Evolutionary conservation across 1,140 invertebrate species (phyloP), one percentile per base, ranked within the genome.

Genomic region (Leptinotarsa lineolata): DNA sequence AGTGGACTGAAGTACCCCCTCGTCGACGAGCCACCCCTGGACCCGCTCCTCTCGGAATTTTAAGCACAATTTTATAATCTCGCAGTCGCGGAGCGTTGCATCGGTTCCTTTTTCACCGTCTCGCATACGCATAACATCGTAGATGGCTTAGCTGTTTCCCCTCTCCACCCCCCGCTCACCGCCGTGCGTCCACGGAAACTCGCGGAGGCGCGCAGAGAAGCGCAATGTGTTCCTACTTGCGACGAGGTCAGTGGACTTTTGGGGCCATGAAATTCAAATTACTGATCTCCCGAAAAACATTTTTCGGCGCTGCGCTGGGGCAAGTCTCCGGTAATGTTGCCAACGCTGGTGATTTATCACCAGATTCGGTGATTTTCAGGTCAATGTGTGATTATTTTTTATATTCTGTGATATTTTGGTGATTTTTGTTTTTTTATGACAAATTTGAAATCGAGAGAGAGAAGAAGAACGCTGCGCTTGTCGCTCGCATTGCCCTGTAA

Each of bases 141-240:
- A 46, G 66, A 68, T 68, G 66, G 66, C 66, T 68, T 64, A 44
- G 74, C 71, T 60, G 66, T 68, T 69, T 73, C 71, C 74, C 70
- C 64, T 44, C 70, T 69, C 44, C n/a, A 0, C 48, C 48, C n/a
- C 15, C 48, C 48, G 66, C 71, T 63, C 63, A 21, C 73, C 45
- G 67, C 46, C 58, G 30, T 16, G 22, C 20, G 46, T 30, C 69
- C 15, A 60, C 44, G 45, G 44, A 74, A 64, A 72, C 72, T 74
- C 70, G 79, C 74, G 78, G 71, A 70, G 76, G 65, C 30, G 75
- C 80, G 79, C 81, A 80, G 69, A 70, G 76, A 58, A 45, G 75
- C 80, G 79, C 81, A 82, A 82, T 82, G 77, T 80, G 75, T 81
- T 82, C 79, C 79, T 79, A 82, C 81, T 82, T 82, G 81, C 77